A percentile compares a stretch with the other conserved stretches of the same genome.
Evolutionary conservation across 1,140 invertebrate species (phyloP).

Genomic region (Elymnias hypermnestra): DNA sequence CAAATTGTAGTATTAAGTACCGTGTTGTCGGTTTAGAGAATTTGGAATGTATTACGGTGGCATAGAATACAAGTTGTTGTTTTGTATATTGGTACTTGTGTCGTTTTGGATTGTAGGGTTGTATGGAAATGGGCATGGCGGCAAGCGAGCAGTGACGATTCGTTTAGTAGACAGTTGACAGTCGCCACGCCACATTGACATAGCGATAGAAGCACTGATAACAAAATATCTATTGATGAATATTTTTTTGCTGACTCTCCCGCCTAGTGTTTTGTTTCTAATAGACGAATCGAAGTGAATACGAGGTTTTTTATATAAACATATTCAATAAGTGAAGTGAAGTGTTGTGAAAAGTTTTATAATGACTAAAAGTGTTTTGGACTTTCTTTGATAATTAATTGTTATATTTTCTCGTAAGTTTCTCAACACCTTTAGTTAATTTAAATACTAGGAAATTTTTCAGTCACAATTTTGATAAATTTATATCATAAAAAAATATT

Average conservation of each 20-base stretch:
- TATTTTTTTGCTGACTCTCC: constrained; percentile 34
- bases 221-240: constrained; percentile 64
- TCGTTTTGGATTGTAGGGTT: constrained; percentile 15
- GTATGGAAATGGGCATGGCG: constrained; percentile 71
- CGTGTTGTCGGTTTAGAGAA: not conserved
- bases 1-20: constrained; percentile 5
- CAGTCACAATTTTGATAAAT: no score
- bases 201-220: constrained; percentile 72
- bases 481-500: no score
- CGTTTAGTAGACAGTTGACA: constrained; percentile 75
- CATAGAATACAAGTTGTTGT: constrained; percentile 22
- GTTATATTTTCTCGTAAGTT: constrained; percentile 17
- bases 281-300: not conserved
- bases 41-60: constrained; percentile 8
- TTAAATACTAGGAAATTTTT: no score
- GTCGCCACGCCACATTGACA: constrained; percentile 73
- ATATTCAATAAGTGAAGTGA: constrained; percentile 35
- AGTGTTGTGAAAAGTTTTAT: constrained; percentile 46
- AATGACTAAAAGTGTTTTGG: constrained; percentile 37
- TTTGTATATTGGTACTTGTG: constrained; percentile 4
- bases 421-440: not conserved
- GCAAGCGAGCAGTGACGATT: constrained; percentile 68
- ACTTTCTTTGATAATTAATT: constrained; percentile 25
- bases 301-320: constrained; percentile 5
- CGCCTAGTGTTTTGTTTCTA: constrained; percentile 29